A percentile compares a stretch with the other conserved stretches of the same genome.
Evolutionary conservation across 92 coral and sea anemone genomes (phyloP).

Genomic region (Desmophyllum pertusum): DNA sequence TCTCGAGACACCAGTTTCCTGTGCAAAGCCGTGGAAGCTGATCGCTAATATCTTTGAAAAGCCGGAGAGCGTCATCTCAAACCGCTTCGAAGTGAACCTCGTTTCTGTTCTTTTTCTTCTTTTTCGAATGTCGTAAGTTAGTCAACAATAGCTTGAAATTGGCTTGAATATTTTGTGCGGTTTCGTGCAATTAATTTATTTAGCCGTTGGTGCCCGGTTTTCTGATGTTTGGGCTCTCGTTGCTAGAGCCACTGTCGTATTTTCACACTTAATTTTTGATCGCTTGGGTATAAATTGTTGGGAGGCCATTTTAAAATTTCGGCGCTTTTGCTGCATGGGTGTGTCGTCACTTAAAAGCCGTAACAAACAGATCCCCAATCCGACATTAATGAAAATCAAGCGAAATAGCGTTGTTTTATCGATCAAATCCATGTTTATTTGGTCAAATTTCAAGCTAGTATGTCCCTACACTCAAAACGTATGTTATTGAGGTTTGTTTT

Average conservation of each 20-base stretch:
- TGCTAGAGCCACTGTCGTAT: background rate
- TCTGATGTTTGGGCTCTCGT: background rate
- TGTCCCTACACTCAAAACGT: constrained; percentile 5
- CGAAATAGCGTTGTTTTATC: constrained; percentile 1
- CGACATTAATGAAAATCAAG: background rate
- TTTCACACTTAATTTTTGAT: constrained; percentile 8
- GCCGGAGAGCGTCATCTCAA: background rate
- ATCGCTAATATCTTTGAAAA: background rate
- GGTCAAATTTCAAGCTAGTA: constrained; percentile 27
- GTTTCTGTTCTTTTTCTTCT: background rate
- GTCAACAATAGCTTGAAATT: background rate
- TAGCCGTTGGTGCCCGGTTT: constrained; percentile 20
- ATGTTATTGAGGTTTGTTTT: constrained; percentile 41
- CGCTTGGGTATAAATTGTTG: background rate
- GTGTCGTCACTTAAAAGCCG: constrained; percentile 6
- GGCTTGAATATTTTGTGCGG: background rate
- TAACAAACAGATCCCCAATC: constrained; percentile 3
- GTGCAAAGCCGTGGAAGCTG: background rate
- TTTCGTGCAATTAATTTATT: background rate
- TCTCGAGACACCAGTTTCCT: constrained; percentile 12
- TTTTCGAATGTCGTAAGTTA: background rate
- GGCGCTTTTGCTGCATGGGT: background rate
- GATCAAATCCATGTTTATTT: background rate
- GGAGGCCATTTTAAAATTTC: background rate
- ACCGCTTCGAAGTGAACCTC: constrained; percentile 3